A percentile compares a stretch with the other conserved stretches of the same genome.
Evolutionary conservation across 2,113 vertebrate species (phyloP).

Genomic region (Capreolus pygargus): DNA sequence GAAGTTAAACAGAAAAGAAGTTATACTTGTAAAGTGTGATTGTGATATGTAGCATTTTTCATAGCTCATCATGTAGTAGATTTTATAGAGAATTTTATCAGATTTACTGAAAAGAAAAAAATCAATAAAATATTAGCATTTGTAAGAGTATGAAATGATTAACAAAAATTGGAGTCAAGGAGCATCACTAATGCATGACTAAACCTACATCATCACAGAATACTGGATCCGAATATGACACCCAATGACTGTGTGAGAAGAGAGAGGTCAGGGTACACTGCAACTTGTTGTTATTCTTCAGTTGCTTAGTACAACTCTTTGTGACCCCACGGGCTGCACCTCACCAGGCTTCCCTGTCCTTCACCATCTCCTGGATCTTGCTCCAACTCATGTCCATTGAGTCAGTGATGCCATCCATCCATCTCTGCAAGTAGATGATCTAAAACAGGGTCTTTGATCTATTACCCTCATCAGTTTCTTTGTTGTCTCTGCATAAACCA

Average conservation of each 20-base stretch:
- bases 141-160: not conserved
- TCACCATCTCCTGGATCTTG: not conserved
- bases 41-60: not conserved
- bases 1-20: not conserved
- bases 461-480: not conserved
- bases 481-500: not conserved
- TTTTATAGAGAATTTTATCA: not conserved
- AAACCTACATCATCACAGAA: not conserved
- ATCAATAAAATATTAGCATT: not conserved
- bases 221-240: not conserved
- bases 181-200: not conserved
- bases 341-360: not conserved
- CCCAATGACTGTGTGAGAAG: not conserved
- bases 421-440: not conserved
- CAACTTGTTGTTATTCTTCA: not conserved
- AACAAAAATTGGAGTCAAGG: not conserved
- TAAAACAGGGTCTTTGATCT: not conserved
- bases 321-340: not conserved
- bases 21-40: not conserved
- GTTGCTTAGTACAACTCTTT: not conserved
- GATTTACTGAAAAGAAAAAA: not conserved
- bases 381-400: not conserved
- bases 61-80: not conserved
- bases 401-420: not conserved
- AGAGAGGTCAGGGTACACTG: not conserved